Evolutionary conservation across 2,797 vertebrate species (phyloP), one percentile per base, ranked within the genome.

Genomic region (Gymnoscopelus microlampas): DNA sequence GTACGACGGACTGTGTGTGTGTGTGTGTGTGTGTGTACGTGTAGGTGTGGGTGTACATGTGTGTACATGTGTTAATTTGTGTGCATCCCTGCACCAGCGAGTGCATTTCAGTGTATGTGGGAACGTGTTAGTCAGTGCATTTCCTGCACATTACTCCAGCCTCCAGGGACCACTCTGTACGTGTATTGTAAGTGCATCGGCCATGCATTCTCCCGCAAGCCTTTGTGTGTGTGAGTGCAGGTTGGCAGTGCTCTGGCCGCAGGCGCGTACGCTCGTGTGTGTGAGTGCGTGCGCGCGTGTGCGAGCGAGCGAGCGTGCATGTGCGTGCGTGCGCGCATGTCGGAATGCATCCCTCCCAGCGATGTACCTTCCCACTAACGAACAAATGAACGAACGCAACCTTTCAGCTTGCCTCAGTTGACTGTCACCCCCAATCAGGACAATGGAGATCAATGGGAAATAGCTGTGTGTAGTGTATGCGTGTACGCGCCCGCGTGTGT

Each of bases 391-490:
- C 71, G 73, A 89, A 90, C 39, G 26, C 77, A 89, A 88, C 91
- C 89, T 84, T 86, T 88, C 62, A 68, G 79, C 68, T 9, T 77
- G 78, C 78, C 83, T 75, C 59, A 44, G 12, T 58, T 54, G 85
- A 87, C 83, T 88, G 91, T 92, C 89, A 79, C 67, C 80, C 75
- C 86, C 80, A 88, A 88, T 91, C 87, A 90, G 71, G 71, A 85
- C 79, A 76, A 78, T 65, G 67, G 78, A 85, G 88, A 90, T 90
- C 87, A 86, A 90, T 90, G 82, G 68, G 60, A 19, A 53, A 71
- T 44, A 44, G 39, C 39, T 1, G 7, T 44, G 39, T 44, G 39
- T 7, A 7, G 39, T 44, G 9, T 7, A 44, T 44, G 2, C 7
- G 39, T 9, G 39, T 9, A 7, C 5, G 7, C 9, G 39, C 9